Percentiles rank a stretch among this genome's conserved stretches.
phyloP scores from a whole-genome alignment of 2,797 vertebrate species.

The Dryobates pubescens region DNA sequence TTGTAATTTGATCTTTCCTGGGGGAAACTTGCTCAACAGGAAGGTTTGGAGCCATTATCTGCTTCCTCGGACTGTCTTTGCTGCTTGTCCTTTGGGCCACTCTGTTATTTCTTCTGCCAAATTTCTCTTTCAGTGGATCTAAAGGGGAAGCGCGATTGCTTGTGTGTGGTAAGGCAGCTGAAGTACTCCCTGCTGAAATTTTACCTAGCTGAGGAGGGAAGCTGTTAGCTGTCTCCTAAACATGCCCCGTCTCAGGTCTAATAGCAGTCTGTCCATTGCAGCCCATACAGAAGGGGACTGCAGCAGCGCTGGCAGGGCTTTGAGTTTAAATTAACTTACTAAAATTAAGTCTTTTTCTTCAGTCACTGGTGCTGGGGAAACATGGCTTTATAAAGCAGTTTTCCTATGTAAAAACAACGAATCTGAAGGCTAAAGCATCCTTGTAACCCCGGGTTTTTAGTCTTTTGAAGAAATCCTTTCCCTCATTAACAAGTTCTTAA shows the following conservation, averaged over 20 bases:
- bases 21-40: background rate
- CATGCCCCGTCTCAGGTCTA: background rate
- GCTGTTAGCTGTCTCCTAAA: background rate
- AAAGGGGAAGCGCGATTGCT: background rate
- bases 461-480: background rate
- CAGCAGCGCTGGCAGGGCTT: background rate
- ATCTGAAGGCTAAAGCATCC: background rate
- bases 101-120: background rate
- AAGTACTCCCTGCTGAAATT: background rate
- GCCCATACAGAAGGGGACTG: background rate
- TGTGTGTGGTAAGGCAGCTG: background rate
- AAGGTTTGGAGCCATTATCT: background rate
- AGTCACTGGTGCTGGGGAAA: background rate
- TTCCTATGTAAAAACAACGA: background rate
- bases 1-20: background rate
- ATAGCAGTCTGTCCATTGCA: accelerated
- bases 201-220: background rate
- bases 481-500: background rate
- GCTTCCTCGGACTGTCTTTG: background rate
- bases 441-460: background rate
- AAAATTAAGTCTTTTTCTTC: background rate
- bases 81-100: background rate
- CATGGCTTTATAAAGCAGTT: background rate
- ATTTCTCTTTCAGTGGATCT: background rate
- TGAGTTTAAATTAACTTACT: background rate